Evolutionary conservation across 1,140 invertebrate species (phyloP).

Genomic region (Zaprionus camerounensis): DNA sequence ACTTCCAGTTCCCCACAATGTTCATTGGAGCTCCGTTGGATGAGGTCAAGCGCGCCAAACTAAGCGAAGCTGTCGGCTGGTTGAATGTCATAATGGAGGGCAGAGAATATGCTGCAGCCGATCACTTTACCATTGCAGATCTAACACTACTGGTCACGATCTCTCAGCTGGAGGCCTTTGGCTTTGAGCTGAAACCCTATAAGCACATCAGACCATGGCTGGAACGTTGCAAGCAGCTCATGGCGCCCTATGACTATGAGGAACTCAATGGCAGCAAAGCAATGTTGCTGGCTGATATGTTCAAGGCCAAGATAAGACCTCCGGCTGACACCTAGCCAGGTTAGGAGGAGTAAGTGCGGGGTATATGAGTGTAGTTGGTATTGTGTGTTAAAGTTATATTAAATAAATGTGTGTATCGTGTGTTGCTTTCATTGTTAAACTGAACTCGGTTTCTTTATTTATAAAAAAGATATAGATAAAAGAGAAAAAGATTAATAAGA

Average conservation of each 20-base stretch:
- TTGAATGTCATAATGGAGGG: slow-evolving; percentile 74
- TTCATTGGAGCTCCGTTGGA: slow-evolving; percentile 76
- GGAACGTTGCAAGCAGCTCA: slow-evolving; percentile 72
- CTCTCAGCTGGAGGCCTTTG: slow-evolving; percentile 79
- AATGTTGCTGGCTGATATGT: slow-evolving; percentile 75
- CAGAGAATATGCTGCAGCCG: slow-evolving; percentile 69
- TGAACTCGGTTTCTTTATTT: background rate
- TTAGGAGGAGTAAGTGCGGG: background rate
- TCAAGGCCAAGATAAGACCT: slow-evolving; percentile 78
- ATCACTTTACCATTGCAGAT: slow-evolving; percentile 87
- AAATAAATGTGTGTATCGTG: slow-evolving; percentile 49
- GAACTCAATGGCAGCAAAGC: slow-evolving; percentile 83
- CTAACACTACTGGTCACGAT: slow-evolving; percentile 84
- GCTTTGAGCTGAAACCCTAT: slow-evolving; percentile 69
- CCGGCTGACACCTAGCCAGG: slow-evolving; percentile 20
- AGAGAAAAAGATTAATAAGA: background rate
- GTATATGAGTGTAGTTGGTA: background rate
- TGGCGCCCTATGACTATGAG: slow-evolving; percentile 78
- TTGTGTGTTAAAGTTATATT: slow-evolving; percentile 51
- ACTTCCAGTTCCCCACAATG: slow-evolving; percentile 84
- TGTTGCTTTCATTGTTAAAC: slow-evolving; percentile 6
- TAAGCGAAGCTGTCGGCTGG: slow-evolving; percentile 81
- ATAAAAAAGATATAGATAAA: too few species aligned
- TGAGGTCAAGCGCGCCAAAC: slow-evolving; percentile 85
- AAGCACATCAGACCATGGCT: slow-evolving; percentile 69